Evolutionary conservation across 2,797 vertebrate species (phyloP).

Genomic region (Pogoniulus pusillus): DNA sequence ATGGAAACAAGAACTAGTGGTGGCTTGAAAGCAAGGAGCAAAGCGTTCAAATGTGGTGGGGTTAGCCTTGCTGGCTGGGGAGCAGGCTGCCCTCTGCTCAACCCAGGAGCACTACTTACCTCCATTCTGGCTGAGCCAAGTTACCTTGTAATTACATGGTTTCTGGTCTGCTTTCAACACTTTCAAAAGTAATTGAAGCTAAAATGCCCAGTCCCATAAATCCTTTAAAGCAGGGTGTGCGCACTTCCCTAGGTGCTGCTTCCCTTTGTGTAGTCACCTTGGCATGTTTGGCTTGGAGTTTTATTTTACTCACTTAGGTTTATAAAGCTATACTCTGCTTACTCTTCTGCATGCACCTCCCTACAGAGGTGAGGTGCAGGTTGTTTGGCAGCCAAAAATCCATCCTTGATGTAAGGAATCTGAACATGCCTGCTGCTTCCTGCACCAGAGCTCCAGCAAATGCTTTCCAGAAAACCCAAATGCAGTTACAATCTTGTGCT

Average conservation of each 20-base stretch:
- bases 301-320: not conserved
- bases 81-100: not conserved
- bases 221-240: not conserved
- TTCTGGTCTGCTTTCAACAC: slow-evolving; percentile 35
- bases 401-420: not conserved
- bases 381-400: not conserved
- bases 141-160: slow-evolving; percentile 10
- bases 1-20: accelerated
- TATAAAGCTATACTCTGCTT: not conserved
- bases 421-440: not conserved
- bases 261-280: not conserved
- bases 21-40: not conserved
- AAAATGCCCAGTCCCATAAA: not conserved
- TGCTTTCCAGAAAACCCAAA: not conserved
- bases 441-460: not conserved
- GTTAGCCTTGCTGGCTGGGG: not conserved
- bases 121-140: not conserved
- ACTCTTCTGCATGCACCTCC: not conserved
- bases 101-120: not conserved
- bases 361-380: not conserved
- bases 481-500: not conserved
- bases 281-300: not conserved
- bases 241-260: not conserved
- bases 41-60: not conserved
- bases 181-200: not conserved